Percentiles rank a stretch among this genome's conserved stretches.
These are phyloP conservation scores for Patella pellucida DNA, from an alignment of 2,888 invertebrate species.

Conservation along the genomic window DNA sequence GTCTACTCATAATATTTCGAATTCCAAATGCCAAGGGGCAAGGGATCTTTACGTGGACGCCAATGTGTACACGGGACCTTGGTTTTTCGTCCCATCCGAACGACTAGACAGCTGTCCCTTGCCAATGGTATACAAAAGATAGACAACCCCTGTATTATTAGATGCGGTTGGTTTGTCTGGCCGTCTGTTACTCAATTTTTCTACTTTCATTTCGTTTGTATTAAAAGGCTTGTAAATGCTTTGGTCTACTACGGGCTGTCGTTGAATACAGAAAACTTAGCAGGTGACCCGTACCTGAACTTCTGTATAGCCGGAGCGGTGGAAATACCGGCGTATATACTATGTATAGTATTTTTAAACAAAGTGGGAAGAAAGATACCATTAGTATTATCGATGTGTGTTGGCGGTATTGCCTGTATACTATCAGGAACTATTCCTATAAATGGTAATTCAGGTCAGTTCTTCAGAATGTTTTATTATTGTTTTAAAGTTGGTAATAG, in stretches of 20 bases:
- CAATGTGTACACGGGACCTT: too few species aligned
- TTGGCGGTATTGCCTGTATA: constrained; percentile 71
- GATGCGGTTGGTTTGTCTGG: too few species aligned
- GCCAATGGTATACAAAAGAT: too few species aligned
- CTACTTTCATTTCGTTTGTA: not conserved
- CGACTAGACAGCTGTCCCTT: too few species aligned
- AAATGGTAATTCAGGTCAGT: constrained; percentile 9
- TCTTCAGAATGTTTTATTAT: too few species aligned
- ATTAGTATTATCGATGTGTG: constrained; percentile 41
- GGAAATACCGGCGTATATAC: constrained; percentile 48
- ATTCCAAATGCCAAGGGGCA: too few species aligned
- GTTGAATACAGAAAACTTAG: constrained; percentile 52
- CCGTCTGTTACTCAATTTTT: too few species aligned
- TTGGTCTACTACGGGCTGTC: constrained; percentile 57
- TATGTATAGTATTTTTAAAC: constrained; percentile 46
- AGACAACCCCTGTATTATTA: too few species aligned
- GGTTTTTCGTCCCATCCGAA: too few species aligned
- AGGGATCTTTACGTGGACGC: too few species aligned
- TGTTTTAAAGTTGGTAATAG: too few species aligned
- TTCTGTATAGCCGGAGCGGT: constrained; percentile 53
- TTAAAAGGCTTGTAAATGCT: constrained; percentile 48
- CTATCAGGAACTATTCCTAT: constrained; percentile 29
- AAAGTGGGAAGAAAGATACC: constrained; percentile 44
- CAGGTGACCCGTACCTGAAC: constrained; percentile 52
- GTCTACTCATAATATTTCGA: too few species aligned